Conservation (phyloP, 2,888 invertebrate species). For the Gortyna flavago region DNA sequence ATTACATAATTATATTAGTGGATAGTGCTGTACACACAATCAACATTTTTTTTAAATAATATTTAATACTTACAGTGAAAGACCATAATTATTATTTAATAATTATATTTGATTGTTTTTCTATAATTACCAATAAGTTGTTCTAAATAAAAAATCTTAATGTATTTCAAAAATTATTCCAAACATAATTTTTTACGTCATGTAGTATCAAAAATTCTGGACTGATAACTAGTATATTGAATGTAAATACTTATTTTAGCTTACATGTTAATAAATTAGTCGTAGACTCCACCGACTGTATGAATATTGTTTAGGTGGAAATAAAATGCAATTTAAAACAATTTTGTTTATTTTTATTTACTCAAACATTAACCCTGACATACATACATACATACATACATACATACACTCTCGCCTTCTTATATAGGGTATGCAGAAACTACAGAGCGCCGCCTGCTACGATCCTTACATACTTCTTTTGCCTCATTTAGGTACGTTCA, state of each 20-base stretch:
- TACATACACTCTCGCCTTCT: neutral
- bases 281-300: constrained; percentile 76
- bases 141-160: neutral
- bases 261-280: constrained; percentile 73
- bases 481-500: too few relatives aligned
- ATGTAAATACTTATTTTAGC: constrained; percentile 65
- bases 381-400: neutral
- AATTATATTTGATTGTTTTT: neutral
- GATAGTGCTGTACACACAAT: too few relatives aligned
- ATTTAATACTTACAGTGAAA: neutral
- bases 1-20: neutral
- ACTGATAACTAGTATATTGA: constrained; percentile 55
- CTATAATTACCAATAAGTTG: neutral
- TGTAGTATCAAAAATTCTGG: constrained; percentile 55
- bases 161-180: neutral
- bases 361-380: neutral
- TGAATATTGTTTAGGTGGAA: constrained; percentile 76
- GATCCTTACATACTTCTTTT: too few relatives aligned
- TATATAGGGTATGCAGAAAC: too few relatives aligned
- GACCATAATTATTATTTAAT: too few relatives aligned
- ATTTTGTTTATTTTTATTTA: constrained; percentile 56
- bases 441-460: too few relatives aligned
- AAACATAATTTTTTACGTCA: neutral
- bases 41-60: neutral
- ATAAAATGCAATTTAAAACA: constrained; percentile 72